phyloP scores from a whole-genome alignment of 2,797 vertebrate species.

The Aeoliscus strigatus region DNA sequence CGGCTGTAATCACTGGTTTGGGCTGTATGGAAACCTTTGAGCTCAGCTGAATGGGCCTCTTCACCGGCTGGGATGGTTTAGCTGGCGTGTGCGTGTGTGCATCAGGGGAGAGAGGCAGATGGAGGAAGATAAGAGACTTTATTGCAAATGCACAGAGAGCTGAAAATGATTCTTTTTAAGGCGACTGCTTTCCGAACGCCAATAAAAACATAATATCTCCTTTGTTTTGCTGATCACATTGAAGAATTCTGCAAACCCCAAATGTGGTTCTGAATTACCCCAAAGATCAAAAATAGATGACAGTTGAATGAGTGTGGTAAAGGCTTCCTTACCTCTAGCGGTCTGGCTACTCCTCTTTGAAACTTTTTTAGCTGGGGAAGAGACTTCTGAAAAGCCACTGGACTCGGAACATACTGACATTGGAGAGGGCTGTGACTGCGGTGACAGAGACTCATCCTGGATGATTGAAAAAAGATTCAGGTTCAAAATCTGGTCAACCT shows the following conservation, averaged over 20 bases:
- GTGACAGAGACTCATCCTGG: constrained; percentile 85
- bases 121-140: constrained; percentile 1
- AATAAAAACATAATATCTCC: not conserved
- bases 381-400: constrained; percentile 68
- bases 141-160: not conserved
- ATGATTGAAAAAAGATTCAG: constrained; percentile 13
- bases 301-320: not conserved
- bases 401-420: constrained; percentile 83
- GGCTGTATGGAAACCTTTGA: constrained; percentile 87
- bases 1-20: constrained; percentile 81
- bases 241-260: constrained; percentile 3
- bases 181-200: too few species aligned
- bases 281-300: constrained; percentile 6
- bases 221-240: constrained; percentile 1
- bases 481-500: not conserved
- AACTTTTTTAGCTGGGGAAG: constrained; percentile 58
- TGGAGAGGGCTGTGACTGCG: constrained; percentile 78
- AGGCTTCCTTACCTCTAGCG: constrained; percentile 59
- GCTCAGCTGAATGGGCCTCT: constrained; percentile 75
- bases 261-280: not conserved
- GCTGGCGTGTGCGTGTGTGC: constrained; percentile 49
- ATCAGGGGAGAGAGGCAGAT: not conserved
- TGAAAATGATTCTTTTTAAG: too few species aligned
- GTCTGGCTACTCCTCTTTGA: constrained; percentile 57
- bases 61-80: constrained; percentile 65